Percentiles rank a stretch among this genome's conserved stretches.
Evolutionary conservation across 2,888 invertebrate species (phyloP).

Genomic region (Coronaproctus castanopsis): DNA sequence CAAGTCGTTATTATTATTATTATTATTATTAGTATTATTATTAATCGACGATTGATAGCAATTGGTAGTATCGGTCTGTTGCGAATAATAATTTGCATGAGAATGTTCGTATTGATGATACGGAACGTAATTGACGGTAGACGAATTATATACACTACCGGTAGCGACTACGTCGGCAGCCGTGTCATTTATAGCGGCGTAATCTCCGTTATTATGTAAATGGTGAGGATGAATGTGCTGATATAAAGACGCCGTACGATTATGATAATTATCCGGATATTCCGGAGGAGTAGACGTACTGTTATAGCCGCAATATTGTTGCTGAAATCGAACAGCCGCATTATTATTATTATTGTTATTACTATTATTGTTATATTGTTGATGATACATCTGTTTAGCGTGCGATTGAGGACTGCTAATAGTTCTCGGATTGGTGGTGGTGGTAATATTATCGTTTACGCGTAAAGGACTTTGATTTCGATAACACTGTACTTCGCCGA

Average conservation of each 20-base stretch:
- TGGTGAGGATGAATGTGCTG: neutral
- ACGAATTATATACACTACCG: neutral
- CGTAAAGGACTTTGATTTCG: conserved; percentile 2
- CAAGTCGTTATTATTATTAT: conserved; percentile 1
- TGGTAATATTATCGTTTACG: conserved; percentile 2
- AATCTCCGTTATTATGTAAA: neutral
- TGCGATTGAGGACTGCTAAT: neutral
- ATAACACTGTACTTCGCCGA: conserved; percentile 19
- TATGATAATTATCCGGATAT: neutral
- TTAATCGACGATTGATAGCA: conserved; percentile 3
- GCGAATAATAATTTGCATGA: conserved; percentile 1
- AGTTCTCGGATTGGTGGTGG: neutral
- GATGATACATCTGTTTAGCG: neutral
- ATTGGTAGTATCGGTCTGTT: neutral
- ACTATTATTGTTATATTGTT: conserved; percentile 4
- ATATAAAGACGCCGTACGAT: neutral
- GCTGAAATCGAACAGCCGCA: too few relatives aligned
- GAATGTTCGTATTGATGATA: conserved; percentile 1
- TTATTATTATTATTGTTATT: conserved; percentile 23
- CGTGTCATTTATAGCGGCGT: neutral
- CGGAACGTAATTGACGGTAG: conserved; percentile 10
- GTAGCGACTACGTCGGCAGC: neutral
- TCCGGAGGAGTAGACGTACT: conserved; percentile 1
- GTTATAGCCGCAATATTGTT: conserved; percentile 19
- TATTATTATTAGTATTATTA: neutral